A percentile compares a stretch with the other conserved stretches of the same genome.
phyloP scores from a whole-genome alignment of 2,797 vertebrate species.

The Avahi laniger region DNA sequence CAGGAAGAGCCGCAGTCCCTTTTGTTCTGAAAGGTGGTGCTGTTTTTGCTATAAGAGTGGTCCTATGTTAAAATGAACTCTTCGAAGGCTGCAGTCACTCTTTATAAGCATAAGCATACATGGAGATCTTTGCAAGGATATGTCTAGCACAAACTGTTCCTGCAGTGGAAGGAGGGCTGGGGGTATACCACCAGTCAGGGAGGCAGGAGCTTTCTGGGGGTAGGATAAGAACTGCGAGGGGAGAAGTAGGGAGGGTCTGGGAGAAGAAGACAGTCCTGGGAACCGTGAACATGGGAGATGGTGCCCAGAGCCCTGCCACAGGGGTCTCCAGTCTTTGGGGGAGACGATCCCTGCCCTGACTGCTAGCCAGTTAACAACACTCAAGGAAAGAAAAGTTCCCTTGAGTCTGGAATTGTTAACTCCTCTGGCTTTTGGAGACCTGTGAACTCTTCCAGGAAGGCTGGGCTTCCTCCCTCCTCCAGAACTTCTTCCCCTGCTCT shows the following conservation, averaged over 20 bases:
- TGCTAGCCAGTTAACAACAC: neutral
- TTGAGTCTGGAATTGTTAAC: neutral
- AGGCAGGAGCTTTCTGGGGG: neutral
- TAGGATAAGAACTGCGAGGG: neutral
- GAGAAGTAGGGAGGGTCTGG: neutral
- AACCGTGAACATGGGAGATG: neutral
- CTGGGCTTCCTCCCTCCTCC: neutral
- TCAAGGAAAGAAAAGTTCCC: neutral
- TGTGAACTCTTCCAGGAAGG: neutral
- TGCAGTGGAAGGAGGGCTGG: neutral
- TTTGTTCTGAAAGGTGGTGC: neutral
- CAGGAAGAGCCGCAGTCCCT: neutral
- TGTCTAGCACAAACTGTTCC: neutral
- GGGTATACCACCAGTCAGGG: neutral
- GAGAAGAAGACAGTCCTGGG: neutral
- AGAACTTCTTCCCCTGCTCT: too few species aligned
- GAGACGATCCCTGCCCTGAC: neutral
- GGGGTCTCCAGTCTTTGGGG: neutral
- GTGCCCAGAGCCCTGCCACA: neutral
- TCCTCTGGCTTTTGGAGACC: neutral
- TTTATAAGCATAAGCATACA: neutral
- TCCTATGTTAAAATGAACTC: neutral
- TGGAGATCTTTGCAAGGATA: neutral
- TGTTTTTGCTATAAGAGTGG: neutral
- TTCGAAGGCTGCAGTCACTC: neutral